Base-by-base conservation (phyloP, 1,140 invertebrate species). In the Micrasema longulum region DNA sequence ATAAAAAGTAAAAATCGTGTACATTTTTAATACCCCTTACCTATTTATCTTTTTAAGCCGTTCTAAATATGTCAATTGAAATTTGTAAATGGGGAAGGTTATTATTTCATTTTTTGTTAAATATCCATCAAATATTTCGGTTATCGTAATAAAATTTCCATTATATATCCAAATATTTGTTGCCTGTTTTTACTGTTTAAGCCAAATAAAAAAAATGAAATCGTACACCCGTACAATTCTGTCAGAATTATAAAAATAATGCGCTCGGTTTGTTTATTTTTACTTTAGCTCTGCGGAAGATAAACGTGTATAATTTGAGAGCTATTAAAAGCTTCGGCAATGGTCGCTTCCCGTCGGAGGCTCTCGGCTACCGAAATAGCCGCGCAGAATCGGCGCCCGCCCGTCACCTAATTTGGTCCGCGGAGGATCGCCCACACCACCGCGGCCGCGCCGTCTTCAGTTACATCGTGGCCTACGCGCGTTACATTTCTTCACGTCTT, bases 351-450 rank as follows among this genome's bases (percentile, higher is more conserved):
- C 36, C 7, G 18, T 69, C 67, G 67, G 55, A 45, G 14, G 26
- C 67, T 41, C 1, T 48, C 67, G 67, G n/a, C 50, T 55, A 75
- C 73, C 68, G 69, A 75, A 75, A 75, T 75, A 75, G 73, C 36
- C 10, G 47, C 52, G 31, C 16, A 50, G 63, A 62, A 38, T 14
- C 63, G 45, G 35, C 18, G 23, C 23, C 14, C 45, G 64, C 26
- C 68, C 52, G 71, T 50, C 65, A 65, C 73, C 73, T 71, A 75
- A 75, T 75, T 75, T 75, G 73, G 73, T 62, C 65, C 36, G 73
- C 64, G 64, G 48, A 50, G 57, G 36, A 53, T 48, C 53, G 60
- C 68, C 63, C 63, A 69, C 55, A 35, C 52, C 36, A 4, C 3
- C 35, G 41, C 12, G n/a, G 50, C 12, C 67, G 66, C 41, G 53